Evolutionary conservation across 2,888 invertebrate genomes (phyloP), one percentile per base, ranked within the genome.

Genomic region (Sepiola atlantica): DNA sequence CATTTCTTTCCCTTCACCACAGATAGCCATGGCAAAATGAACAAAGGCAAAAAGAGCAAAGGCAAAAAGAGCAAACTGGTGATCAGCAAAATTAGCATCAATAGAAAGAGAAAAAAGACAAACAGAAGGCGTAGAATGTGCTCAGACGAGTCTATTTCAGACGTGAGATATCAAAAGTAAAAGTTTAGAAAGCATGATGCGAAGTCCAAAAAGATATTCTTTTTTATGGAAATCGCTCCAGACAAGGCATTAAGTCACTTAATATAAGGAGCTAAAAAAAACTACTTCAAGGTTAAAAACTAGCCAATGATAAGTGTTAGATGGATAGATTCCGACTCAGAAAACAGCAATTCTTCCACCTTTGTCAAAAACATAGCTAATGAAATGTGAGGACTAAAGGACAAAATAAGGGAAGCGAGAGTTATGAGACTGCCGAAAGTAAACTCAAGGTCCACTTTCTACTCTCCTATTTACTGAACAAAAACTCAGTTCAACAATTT

Each of bases 61-160:
- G 77, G 32, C 77, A 16, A n/a, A 20, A n/a, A 16, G n/a, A 14
- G n/a, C n/a, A 77, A 77, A 32, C n/a, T 77, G 77, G n/a, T n/a
- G n/a, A 77, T 77, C 77, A 77, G 77, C n/a, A 77, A 77, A 77
- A 77, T 77, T 77, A 77, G n/a, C n/a, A n/a, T n/a, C 77, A 20
- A 77, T 77, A 77, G n/a, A 77, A 77, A 57, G 32, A 77, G 77
- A 77, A 32, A 77, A 16, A 77, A n/a, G 32, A n/a, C 8, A 77
- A 32, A n/a, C 77, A n/a, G 6, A 14, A 77, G 28, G 14, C 24
- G 28, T 8, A 10, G n/a, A 16, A 77, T n/a, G n/a, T n/a, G n/a
- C 21, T 21, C 10, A 61, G 61, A 21, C 24, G 24, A 61, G 24
- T 24, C 61, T 61, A 61, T 61, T n/a, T 77, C 32, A 77, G 8